These are phyloP conservation scores for Samia ricini DNA, from an alignment of 1,140 invertebrate species.

Conservation along the genomic window DNA sequence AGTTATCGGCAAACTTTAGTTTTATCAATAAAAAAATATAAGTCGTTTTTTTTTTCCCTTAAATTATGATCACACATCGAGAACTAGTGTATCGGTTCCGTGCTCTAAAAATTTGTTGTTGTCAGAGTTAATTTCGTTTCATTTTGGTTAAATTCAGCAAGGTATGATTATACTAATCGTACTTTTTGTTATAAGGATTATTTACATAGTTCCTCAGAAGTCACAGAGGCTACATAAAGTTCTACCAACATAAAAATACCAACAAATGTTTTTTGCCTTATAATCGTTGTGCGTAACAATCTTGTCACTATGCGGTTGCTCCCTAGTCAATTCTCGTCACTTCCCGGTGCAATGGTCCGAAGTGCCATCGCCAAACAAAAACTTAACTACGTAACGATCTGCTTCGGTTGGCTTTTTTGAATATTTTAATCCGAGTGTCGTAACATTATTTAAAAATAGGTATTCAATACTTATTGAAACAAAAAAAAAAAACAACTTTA, in stretches of 20 bases:
- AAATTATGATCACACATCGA: too few relatives aligned
- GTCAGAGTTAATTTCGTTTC: too few relatives aligned
- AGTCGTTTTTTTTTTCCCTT: too few relatives aligned
- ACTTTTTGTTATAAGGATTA: neutral
- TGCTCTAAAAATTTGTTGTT: too few relatives aligned
- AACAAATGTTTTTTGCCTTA: neutral
- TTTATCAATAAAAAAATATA: too few relatives aligned
- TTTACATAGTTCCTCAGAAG: neutral
- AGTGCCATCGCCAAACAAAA: conserved; percentile 15
- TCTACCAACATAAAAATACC: neutral
- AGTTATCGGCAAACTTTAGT: too few relatives aligned
- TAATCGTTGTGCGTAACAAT: neutral
- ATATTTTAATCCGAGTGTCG: neutral
- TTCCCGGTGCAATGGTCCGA: conserved; percentile 26
- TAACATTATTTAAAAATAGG: neutral
- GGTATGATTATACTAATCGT: too few relatives aligned
- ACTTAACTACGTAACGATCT: neutral
- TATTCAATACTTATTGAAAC: too few relatives aligned
- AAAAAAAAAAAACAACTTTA: too few relatives aligned
- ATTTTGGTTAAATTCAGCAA: too few relatives aligned
- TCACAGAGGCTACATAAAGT: neutral
- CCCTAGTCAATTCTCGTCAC: conserved; percentile 4
- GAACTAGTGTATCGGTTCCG: too few relatives aligned
- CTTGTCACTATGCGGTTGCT: conserved; percentile 5
- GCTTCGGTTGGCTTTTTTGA: neutral